These are phyloP conservation scores for Polypterus senegalus DNA, from an alignment of 2,113 vertebrate species.

Conservation along the genomic window DNA sequence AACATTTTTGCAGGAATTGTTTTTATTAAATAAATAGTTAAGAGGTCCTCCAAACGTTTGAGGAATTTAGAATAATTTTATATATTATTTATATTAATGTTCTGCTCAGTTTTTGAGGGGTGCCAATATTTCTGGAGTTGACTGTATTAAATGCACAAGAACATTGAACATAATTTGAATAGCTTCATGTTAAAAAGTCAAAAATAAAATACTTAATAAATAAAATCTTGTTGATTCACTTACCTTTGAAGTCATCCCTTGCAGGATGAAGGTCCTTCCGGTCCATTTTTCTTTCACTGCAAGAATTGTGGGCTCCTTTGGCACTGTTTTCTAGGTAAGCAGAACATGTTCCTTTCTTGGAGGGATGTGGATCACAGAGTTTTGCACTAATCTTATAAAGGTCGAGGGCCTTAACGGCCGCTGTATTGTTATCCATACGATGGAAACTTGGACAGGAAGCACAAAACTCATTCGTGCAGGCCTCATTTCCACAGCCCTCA, in stretches of 20 bases:
- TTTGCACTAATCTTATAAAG: conserved; percentile 96
- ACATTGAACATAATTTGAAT: too few relatives aligned
- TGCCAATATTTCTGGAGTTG: too few relatives aligned
- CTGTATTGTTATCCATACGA: conserved; percentile 92
- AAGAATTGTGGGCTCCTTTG: conserved; percentile 61
- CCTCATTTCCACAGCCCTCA: conserved; percentile 97
- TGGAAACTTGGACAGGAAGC: conserved; percentile 82
- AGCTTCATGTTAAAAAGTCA: too few relatives aligned
- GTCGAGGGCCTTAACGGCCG: conserved; percentile 93
- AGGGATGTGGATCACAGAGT: conserved; percentile 90
- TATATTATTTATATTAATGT: too few relatives aligned
- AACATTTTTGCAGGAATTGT: too few relatives aligned
- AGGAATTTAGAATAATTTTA: too few relatives aligned
- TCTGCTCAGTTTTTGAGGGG: too few relatives aligned
- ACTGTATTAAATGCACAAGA: too few relatives aligned
- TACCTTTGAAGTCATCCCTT: conserved; percentile 83
- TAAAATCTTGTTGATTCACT: conserved; percentile 18
- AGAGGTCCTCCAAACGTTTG: too few relatives aligned
- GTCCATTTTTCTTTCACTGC: conserved; percentile 70
- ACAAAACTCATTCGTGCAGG: conserved; percentile 96
- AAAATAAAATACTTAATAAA: too few relatives aligned
- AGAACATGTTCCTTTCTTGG: conserved; percentile 92
- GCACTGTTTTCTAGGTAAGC: conserved; percentile 75
- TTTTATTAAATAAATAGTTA: too few relatives aligned
- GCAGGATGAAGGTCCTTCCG: conserved; percentile 63